Conservation (phyloP, 2,888 invertebrate genomes). For the Rotaria sp. region DNA sequence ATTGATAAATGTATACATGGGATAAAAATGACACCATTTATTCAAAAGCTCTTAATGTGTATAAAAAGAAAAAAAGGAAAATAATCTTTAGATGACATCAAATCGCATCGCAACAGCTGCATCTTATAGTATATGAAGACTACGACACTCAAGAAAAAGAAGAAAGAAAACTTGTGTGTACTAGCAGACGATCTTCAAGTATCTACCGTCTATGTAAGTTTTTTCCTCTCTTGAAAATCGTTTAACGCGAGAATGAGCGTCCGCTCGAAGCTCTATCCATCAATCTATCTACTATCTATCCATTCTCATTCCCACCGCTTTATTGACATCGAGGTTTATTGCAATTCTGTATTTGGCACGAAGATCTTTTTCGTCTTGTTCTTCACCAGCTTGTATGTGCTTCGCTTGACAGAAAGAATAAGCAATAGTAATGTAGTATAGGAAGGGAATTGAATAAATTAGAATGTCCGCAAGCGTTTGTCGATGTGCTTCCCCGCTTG, state of each 20-base stretch:
- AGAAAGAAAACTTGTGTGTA: neutral
- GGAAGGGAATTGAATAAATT: slow-evolving; percentile 13
- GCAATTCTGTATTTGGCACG: neutral
- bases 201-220: neutral
- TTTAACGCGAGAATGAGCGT: neutral
- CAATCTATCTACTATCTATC: neutral
- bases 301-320: neutral
- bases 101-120: neutral
- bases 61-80: neutral
- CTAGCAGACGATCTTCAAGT: neutral
- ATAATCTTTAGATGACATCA: neutral
- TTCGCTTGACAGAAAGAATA: neutral
- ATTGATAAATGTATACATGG: neutral
- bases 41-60: neutral
- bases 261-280: neutral
- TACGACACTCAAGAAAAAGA: neutral
- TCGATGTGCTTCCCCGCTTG: neutral
- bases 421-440: neutral
- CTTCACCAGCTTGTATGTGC: neutral
- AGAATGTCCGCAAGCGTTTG: slow-evolving; percentile 19
- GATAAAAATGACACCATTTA: neutral
- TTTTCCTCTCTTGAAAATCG: neutral
- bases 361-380: slow-evolving; percentile 9
- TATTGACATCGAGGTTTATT: neutral
- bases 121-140: neutral